Percentiles rank a stretch among this genome's conserved stretches.
These are phyloP conservation scores for Apostichopus leukothele DNA, from an alignment of 53 echinoderm and acorn worm genomes.

Conservation along the genomic window DNA sequence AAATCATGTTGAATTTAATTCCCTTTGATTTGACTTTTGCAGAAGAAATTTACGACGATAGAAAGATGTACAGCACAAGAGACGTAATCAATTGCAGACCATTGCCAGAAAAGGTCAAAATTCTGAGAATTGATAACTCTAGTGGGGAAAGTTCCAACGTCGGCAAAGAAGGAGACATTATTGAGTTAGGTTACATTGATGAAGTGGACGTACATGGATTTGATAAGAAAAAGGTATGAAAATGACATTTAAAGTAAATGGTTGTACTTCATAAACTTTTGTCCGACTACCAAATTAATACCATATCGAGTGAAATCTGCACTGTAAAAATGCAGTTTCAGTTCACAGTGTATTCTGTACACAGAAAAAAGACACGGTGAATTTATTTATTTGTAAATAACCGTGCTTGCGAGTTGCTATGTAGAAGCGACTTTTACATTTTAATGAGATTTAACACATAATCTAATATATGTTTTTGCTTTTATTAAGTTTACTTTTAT, in stretches of 20 bases:
- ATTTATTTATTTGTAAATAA: too few relatives aligned
- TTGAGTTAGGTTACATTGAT: background rate
- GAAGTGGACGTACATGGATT: slow-evolving; percentile 5
- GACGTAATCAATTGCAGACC: background rate
- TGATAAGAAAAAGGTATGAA: background rate
- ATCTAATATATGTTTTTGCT: too few relatives aligned
- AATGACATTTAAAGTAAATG: background rate
- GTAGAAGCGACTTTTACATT: too few relatives aligned
- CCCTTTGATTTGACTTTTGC: background rate
- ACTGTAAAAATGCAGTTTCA: background rate
- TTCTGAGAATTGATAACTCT: background rate
- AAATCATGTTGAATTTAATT: background rate
- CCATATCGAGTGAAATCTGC: background rate
- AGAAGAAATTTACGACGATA: background rate
- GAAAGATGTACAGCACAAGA: background rate
- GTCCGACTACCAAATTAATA: too few relatives aligned
- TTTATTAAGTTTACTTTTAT: too few relatives aligned
- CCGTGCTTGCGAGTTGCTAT: too few relatives aligned
- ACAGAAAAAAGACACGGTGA: too few relatives aligned
- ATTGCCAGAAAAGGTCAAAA: background rate
- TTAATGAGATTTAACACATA: too few relatives aligned
- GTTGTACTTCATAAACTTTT: too few relatives aligned
- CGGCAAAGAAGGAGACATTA: background rate
- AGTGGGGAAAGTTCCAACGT: background rate
- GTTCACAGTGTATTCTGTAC: background rate